Conservation (phyloP, 2,797 vertebrate genomes). For the Tangara arthus region DNA sequence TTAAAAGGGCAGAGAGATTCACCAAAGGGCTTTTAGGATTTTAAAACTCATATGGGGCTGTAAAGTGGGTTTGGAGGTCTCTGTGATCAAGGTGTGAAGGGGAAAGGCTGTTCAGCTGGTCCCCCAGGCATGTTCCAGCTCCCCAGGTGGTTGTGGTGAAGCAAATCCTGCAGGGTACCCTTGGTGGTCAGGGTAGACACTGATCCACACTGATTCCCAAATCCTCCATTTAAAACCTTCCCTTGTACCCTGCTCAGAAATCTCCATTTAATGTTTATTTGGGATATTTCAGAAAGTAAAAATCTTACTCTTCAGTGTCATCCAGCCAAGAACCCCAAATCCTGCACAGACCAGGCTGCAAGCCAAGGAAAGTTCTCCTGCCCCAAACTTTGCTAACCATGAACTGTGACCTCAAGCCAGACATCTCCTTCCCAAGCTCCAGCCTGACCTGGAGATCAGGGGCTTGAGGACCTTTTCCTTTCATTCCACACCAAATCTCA, state of each 20-base stretch:
- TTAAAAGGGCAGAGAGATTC: background rate
- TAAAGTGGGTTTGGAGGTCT: background rate
- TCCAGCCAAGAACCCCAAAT: background rate
- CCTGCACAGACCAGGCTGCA: fast-evolving
- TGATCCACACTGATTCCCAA: background rate
- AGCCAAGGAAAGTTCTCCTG: background rate
- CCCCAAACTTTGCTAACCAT: background rate
- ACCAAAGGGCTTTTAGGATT: background rate
- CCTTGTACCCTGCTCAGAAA: background rate
- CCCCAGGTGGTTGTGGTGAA: background rate
- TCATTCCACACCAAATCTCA: background rate
- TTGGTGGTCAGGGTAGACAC: fast-evolving
- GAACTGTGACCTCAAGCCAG: background rate
- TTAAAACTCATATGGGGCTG: fast-evolving
- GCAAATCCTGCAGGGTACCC: fast-evolving
- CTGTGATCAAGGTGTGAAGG: background rate
- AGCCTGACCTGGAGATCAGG: background rate
- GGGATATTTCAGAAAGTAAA: background rate
- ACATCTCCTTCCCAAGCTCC: background rate
- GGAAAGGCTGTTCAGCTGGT: background rate
- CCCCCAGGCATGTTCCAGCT: background rate
- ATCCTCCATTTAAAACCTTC: background rate
- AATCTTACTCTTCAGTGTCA: background rate
- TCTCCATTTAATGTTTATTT: background rate
- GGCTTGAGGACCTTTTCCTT: background rate